Evolutionary conservation across 2,888 invertebrate species (phyloP).

Genomic region (Scotopteryx bipunctaria): DNA sequence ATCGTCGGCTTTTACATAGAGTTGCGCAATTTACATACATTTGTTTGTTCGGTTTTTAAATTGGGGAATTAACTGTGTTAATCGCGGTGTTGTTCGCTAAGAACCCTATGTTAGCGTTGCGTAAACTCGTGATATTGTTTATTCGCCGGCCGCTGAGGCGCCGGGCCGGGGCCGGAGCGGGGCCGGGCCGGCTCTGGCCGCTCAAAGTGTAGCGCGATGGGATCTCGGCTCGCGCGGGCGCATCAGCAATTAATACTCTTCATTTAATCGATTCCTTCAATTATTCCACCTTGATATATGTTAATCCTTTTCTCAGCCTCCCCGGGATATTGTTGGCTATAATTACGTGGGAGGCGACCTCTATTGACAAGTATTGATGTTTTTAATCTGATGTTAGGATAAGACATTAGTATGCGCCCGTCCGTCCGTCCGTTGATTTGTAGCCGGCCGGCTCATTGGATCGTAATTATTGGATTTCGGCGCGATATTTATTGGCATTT

Average conservation of each 20-base stretch:
- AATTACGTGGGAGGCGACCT: slow-evolving; percentile 82
- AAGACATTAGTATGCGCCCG: slow-evolving; percentile 79
- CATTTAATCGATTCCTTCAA: slow-evolving; percentile 83
- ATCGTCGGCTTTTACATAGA: slow-evolving; percentile 78
- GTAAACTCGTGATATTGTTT: slow-evolving; percentile 33
- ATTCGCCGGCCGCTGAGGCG: slow-evolving; percentile 38
- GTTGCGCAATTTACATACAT: slow-evolving; percentile 81
- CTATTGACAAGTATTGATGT: slow-evolving; percentile 83
- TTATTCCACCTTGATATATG: slow-evolving; percentile 81
- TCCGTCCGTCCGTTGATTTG: slow-evolving; percentile 75
- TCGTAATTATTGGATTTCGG: slow-evolving; percentile 82
- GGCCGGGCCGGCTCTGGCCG: slow-evolving; percentile 43
- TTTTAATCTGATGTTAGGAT: slow-evolving; percentile 83
- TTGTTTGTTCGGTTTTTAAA: slow-evolving; percentile 82
- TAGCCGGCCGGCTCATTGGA: slow-evolving; percentile 76
- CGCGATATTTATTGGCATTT: slow-evolving; percentile 79
- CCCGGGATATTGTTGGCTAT: slow-evolving; percentile 81
- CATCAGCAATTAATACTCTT: slow-evolving; percentile 82
- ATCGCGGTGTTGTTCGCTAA: slow-evolving; percentile 68
- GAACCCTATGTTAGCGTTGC: slow-evolving; percentile 40
- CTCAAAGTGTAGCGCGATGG: slow-evolving; percentile 59
- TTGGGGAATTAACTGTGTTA: slow-evolving; percentile 78
- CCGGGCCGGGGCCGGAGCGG: too few species aligned
- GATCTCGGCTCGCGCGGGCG: slow-evolving; percentile 60
- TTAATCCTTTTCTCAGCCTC: slow-evolving; percentile 76